phyloP scores from a whole-genome alignment of 2,113 vertebrate species.

The Neotragus moschatus region DNA sequence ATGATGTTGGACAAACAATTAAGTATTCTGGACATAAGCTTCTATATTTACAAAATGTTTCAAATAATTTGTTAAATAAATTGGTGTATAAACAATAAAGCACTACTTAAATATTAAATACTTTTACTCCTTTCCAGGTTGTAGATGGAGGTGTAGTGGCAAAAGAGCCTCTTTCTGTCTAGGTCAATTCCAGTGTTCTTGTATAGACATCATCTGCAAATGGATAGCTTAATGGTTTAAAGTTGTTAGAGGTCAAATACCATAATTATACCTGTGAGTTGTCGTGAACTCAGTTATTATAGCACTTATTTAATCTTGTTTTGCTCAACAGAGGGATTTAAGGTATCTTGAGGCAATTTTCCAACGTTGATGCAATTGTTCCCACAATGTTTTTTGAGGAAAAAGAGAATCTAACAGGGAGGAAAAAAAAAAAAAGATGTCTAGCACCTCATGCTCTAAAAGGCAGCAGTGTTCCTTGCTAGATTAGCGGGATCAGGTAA shows the following conservation, averaged over 20 bases:
- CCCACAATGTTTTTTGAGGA: not conserved
- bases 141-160: not conserved
- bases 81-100: not conserved
- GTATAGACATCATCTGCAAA: not conserved
- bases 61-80: not conserved
- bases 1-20: not conserved
- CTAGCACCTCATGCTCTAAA: not conserved
- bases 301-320: conserved; percentile 12
- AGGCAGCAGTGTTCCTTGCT: not conserved
- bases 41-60: not conserved
- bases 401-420: not conserved
- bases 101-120: not conserved
- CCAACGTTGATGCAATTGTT: not conserved
- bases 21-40: not conserved
- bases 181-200: not conserved
- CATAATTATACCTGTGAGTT: not conserved
- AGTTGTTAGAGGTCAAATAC: not conserved
- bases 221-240: not conserved
- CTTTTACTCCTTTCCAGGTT: not conserved
- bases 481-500: not conserved
- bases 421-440: not conserved
- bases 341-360: not conserved
- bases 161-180: not conserved
- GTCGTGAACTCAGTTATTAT: not conserved
- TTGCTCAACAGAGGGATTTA: not conserved